Evolutionary conservation across 2,797 vertebrate genomes (phyloP).

Genomic region (Poeciliopsis turneri): DNA sequence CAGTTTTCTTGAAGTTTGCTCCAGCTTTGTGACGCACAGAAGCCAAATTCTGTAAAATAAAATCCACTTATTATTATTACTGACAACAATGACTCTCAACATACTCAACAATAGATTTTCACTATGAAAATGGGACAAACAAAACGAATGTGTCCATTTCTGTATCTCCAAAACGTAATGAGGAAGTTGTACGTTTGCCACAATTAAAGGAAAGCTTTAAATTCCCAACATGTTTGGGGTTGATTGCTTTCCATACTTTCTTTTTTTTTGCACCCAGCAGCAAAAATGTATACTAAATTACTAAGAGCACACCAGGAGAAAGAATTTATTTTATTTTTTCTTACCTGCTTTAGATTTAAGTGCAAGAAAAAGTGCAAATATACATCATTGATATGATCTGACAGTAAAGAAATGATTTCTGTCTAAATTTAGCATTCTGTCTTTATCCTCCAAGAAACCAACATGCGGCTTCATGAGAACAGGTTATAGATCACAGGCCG

Average conservation of each 20-base stretch:
- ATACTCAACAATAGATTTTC: background rate
- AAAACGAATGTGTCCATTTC: background rate
- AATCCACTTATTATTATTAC: background rate
- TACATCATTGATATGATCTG: background rate
- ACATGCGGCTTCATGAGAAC: background rate
- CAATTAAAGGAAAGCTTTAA: background rate
- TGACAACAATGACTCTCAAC: background rate
- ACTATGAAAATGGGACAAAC: background rate
- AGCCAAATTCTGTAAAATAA: too few species aligned
- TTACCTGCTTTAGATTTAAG: background rate
- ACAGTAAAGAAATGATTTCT: background rate
- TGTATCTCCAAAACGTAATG: background rate
- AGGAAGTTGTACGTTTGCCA: background rate
- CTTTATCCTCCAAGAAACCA: background rate
- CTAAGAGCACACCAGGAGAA: background rate
- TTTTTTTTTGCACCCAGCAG: background rate
- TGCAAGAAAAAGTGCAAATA: background rate
- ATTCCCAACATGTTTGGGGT: background rate
- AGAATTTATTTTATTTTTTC: background rate
- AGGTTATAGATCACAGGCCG: background rate
- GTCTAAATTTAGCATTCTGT: background rate
- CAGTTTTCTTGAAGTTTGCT: too few species aligned
- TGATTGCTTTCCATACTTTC: background rate
- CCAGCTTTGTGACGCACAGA: too few species aligned
- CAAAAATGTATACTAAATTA: background rate